phyloP scores from a whole-genome alignment of 2,113 vertebrate species.

The Saimiri boliviensis region DNA sequence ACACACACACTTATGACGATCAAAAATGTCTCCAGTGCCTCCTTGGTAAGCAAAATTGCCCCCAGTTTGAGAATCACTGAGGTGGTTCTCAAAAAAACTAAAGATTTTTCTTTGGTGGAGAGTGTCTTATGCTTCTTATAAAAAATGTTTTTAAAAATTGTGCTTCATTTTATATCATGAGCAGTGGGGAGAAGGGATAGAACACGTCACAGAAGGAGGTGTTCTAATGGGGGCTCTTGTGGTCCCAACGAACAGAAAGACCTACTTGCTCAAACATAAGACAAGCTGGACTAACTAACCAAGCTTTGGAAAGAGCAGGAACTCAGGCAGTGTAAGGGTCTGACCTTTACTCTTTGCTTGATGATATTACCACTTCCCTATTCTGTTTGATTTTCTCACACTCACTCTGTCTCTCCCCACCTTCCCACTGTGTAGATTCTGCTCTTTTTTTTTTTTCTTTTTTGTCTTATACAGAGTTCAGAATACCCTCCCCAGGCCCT shows the following conservation, averaged over 20 bases:
- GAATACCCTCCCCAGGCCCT: not conserved
- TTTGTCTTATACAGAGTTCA: not conserved
- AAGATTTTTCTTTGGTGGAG: not conserved
- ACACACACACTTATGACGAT: not conserved
- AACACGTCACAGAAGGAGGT: not conserved
- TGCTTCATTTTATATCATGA: not conserved
- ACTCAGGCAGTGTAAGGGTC: not conserved
- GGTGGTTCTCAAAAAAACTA: no score
- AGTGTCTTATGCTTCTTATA: not conserved
- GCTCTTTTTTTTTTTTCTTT: not conserved
- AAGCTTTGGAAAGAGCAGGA: not conserved
- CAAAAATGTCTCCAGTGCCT: not conserved
- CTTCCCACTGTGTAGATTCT: not conserved
- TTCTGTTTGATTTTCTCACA: not conserved
- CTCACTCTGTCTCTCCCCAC: not conserved
- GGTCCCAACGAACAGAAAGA: not conserved
- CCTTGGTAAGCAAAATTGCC: not conserved
- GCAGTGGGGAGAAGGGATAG: not conserved
- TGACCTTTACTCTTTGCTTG: not conserved
- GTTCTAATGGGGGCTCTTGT: not conserved
- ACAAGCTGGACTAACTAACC: not conserved
- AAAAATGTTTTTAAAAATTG: not conserved
- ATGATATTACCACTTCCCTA: not conserved
- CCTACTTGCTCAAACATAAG: not conserved
- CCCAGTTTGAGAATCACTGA: not conserved